Evolutionary conservation across 2,797 vertebrate species (phyloP).

Genomic region (Argyrosomus regius): DNA sequence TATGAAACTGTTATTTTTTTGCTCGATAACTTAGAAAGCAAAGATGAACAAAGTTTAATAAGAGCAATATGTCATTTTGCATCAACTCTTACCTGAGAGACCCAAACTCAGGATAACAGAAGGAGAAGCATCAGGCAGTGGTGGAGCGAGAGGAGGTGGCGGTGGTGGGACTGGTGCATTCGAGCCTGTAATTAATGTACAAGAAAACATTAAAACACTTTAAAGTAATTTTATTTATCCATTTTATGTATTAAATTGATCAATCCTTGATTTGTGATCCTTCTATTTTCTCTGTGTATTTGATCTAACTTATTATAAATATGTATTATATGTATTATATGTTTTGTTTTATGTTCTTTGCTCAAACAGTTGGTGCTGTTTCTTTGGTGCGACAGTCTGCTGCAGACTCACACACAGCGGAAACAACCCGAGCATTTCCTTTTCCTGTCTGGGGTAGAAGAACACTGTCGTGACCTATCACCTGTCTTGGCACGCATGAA

Average conservation of each 20-base stretch:
- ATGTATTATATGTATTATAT: not conserved
- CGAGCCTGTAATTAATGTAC: slow-evolving; percentile 56
- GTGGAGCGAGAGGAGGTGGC: slow-evolving; percentile 85
- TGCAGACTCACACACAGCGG: slow-evolving; percentile 63
- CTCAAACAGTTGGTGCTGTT: not conserved
- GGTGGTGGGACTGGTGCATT: slow-evolving; percentile 70
- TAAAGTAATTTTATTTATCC: not conserved
- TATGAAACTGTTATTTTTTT: not conserved
- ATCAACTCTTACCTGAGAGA: slow-evolving; percentile 88
- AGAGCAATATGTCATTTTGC: not conserved
- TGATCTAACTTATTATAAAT: not conserved
- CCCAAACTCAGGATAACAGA: slow-evolving; percentile 93
- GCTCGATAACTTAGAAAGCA: not conserved
- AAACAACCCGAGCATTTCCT: slow-evolving; percentile 76
- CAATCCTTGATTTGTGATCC: not conserved
- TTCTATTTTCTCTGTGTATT: not conserved
- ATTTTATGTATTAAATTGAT: not conserved
- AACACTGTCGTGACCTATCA: slow-evolving; percentile 55
- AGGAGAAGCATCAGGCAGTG: slow-evolving; percentile 90
- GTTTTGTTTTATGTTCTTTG: not conserved
- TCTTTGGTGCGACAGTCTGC: slow-evolving; percentile 22
- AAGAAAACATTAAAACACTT: slow-evolving; percentile 6
- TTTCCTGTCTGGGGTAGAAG: slow-evolving; percentile 78
- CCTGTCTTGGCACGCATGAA: slow-evolving; percentile 49
- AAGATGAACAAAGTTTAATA: not conserved